phyloP scores from a whole-genome alignment of 2,113 vertebrate species.

The Azemiops feae region DNA sequence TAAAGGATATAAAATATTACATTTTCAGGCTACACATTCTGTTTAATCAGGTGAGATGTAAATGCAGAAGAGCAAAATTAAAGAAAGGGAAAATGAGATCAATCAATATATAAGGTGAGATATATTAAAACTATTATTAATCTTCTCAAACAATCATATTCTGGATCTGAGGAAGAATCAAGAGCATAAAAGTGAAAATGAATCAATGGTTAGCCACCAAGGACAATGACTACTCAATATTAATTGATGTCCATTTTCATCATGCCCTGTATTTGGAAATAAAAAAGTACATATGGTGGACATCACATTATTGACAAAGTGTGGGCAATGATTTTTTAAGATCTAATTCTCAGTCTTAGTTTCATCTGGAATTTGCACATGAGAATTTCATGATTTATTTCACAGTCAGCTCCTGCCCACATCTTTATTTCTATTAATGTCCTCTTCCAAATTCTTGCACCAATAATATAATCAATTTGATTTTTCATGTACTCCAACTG shows the following conservation, averaged over 20 bases:
- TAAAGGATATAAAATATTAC: not conserved
- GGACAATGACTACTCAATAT: not conserved
- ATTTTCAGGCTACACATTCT: not conserved
- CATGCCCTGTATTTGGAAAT: not conserved
- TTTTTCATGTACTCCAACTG: not conserved
- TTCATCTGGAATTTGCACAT: not conserved
- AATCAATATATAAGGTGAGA: not conserved
- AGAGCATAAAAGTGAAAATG: not conserved
- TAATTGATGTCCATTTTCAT: not conserved
- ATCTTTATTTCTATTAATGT: not conserved
- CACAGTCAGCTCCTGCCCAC: not conserved
- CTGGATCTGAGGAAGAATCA: not conserved
- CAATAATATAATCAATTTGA: not conserved
- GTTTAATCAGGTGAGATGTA: constrained; percentile 6
- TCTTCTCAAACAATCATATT: not conserved
- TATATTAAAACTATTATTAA: not conserved
- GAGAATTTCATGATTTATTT: not conserved
- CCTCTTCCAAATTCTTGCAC: not conserved
- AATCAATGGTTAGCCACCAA: not conserved
- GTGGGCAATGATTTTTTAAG: not conserved
- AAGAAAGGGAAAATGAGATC: not conserved
- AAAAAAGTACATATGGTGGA: not conserved
- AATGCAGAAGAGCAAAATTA: not conserved
- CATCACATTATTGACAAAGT: not conserved
- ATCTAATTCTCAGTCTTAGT: not conserved